Percentiles rank a stretch among this genome's conserved stretches.
Evolutionary conservation across 2,797 vertebrate species (phyloP).

Genomic region (Pantherophis vulpinus): DNA sequence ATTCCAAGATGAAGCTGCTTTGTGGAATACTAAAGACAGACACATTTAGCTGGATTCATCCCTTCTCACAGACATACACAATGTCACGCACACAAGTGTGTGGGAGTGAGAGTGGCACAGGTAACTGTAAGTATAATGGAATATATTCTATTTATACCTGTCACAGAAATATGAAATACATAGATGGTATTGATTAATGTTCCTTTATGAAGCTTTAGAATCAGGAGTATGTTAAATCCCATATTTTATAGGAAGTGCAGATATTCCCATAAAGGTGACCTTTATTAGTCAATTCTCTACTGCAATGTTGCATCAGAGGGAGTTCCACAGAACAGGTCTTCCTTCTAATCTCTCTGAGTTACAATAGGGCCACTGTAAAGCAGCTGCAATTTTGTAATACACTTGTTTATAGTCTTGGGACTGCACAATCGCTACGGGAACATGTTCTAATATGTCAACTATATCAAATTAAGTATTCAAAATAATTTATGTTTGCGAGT

Average conservation of each 20-base stretch:
- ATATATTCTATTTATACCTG: neutral
- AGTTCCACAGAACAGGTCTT: neutral
- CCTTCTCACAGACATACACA: neutral
- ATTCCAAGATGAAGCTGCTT: neutral
- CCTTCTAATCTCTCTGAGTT: neutral
- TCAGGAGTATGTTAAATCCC: neutral
- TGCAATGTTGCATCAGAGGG: neutral
- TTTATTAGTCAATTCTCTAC: neutral
- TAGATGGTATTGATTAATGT: neutral
- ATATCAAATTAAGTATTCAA: neutral
- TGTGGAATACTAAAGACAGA: neutral
- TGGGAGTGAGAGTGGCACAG: neutral
- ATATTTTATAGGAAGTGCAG: neutral
- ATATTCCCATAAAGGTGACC: neutral
- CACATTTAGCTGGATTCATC: neutral
- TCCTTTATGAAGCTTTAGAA: neutral
- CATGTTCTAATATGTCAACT: neutral
- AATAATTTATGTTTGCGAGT: slow-evolving; percentile 4
- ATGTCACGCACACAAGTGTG: neutral
- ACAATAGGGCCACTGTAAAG: neutral
- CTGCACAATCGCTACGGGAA: neutral
- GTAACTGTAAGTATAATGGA: neutral
- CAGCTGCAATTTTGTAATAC: slow-evolving; percentile 5
- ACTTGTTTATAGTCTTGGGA: neutral
- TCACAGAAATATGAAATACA: neutral